phyloP scores from a whole-genome alignment of 2,888 invertebrate genomes.

The Chorisops tibialis region DNA sequence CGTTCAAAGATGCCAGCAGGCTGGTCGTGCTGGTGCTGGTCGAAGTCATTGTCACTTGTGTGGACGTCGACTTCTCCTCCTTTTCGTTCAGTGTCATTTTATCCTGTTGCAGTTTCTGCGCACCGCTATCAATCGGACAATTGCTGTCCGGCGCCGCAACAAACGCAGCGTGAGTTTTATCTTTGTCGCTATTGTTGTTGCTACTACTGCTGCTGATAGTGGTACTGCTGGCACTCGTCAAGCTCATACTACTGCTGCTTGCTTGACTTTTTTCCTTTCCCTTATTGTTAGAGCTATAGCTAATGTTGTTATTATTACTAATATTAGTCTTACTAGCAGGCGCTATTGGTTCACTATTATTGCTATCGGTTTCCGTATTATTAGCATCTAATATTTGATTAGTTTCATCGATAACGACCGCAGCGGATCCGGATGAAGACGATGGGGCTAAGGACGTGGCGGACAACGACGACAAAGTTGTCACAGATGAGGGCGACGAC shows the following conservation, averaged over 20 bases:
- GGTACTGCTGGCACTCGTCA: not conserved
- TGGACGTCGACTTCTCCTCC: not conserved
- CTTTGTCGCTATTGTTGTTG: not conserved
- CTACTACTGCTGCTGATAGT: not conserved
- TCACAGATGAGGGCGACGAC: not conserved
- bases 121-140: too few species aligned
- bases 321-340: conserved; percentile 50
- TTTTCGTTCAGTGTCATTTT: conserved; percentile 21
- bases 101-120: not conserved
- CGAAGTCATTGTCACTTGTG: too few species aligned
- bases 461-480: not conserved
- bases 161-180: not conserved
- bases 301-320: conserved; percentile 46
- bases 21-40: too few species aligned
- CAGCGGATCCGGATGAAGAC: not conserved
- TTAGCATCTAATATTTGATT: not conserved
- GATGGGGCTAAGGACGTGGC: not conserved
- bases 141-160: too few species aligned
- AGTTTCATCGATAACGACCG: not conserved
- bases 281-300: not conserved
- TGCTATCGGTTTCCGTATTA: conserved; percentile 22
- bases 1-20: too few species aligned
- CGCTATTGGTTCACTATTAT: conserved; percentile 18
- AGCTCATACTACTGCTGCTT: too few species aligned
- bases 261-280: not conserved